phyloP scores from a whole-genome alignment of 2,888 invertebrate species.

The Steinernema scapterisci region DNA sequence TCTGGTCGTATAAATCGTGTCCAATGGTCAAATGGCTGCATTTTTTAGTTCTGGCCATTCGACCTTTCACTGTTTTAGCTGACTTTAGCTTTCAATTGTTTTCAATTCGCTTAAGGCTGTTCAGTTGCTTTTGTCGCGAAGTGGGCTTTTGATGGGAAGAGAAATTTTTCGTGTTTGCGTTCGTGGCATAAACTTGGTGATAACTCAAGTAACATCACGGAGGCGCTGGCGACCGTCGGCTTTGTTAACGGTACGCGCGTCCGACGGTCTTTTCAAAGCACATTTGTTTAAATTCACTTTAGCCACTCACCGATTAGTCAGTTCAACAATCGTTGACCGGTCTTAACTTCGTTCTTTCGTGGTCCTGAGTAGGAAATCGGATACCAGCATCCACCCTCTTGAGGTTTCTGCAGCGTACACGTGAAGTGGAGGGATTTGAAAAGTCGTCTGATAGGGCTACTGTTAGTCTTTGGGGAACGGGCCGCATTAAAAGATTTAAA shows the following conservation, averaged over 20 bases:
- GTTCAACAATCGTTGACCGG: background rate
- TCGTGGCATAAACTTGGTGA: background rate
- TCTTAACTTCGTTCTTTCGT: background rate
- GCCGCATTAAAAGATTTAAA: conserved; percentile 31
- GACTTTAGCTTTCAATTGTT: no score
- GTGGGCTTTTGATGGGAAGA: no score
- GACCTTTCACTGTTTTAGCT: no score
- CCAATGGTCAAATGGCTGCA: background rate
- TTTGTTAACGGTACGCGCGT: conserved; percentile 10
- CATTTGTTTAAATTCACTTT: conserved; percentile 12
- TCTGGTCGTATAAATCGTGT: background rate
- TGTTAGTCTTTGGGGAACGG: conserved; percentile 25
- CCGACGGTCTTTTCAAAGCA: background rate
- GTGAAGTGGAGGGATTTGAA: background rate
- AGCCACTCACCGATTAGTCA: background rate
- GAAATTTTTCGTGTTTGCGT: no score
- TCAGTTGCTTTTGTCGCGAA: no score
- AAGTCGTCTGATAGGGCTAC: background rate
- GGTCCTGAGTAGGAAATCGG: background rate
- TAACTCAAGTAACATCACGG: background rate
- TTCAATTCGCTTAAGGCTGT: no score
- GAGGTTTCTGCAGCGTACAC: background rate
- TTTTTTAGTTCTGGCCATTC: background rate
- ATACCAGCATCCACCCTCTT: background rate
- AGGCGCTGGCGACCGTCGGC: conserved; percentile 10